Conservation (phyloP, 2,888 invertebrate species). For the Drosophila prostipennis region DNA sequence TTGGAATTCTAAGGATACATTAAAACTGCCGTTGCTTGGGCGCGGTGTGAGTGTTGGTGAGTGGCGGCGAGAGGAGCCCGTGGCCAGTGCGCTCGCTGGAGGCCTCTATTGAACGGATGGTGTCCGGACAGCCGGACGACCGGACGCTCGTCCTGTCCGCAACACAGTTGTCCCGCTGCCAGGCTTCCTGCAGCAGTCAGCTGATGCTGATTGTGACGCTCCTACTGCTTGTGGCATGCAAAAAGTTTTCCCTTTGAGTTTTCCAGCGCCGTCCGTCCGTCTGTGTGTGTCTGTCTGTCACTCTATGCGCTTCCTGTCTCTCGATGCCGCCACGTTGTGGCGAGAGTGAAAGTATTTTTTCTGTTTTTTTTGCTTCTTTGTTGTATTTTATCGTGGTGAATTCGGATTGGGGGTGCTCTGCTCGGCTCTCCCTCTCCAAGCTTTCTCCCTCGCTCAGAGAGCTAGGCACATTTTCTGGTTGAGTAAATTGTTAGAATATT, state of each 20-base stretch:
- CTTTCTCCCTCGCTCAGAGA: conserved; percentile 32
- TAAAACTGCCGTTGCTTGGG: conserved; percentile 69
- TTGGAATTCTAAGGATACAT: conserved; percentile 79
- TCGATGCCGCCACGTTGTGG: conserved; percentile 74
- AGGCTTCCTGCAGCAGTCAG: conserved; percentile 75
- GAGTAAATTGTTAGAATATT: conserved; percentile 38
- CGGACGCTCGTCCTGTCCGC: conserved; percentile 59
- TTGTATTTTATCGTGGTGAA: conserved; percentile 58
- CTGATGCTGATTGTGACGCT: conserved; percentile 54
- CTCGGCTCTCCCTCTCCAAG: conserved; percentile 24
- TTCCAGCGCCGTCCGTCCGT: conserved; percentile 21
- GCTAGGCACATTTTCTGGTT: conserved; percentile 46
- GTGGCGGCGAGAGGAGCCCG: conserved; percentile 54
- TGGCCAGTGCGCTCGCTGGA: conserved; percentile 62
- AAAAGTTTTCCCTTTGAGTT: conserved; percentile 41
- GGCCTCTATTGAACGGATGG: conserved; percentile 53
- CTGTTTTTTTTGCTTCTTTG: conserved; percentile 16
- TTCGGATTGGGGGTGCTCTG: conserved; percentile 33
- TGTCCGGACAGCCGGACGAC: conserved; percentile 33
- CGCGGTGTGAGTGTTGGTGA: conserved; percentile 21
- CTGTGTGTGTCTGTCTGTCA: conserved; percentile 62
- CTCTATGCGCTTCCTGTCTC: conserved; percentile 75
- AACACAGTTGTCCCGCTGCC: conserved; percentile 43
- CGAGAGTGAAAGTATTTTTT: conserved; percentile 71
- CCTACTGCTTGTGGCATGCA: conserved; percentile 53